Evolutionary conservation across 2,888 invertebrate genomes (phyloP).

Genomic region (Ectropis crepuscularia): DNA sequence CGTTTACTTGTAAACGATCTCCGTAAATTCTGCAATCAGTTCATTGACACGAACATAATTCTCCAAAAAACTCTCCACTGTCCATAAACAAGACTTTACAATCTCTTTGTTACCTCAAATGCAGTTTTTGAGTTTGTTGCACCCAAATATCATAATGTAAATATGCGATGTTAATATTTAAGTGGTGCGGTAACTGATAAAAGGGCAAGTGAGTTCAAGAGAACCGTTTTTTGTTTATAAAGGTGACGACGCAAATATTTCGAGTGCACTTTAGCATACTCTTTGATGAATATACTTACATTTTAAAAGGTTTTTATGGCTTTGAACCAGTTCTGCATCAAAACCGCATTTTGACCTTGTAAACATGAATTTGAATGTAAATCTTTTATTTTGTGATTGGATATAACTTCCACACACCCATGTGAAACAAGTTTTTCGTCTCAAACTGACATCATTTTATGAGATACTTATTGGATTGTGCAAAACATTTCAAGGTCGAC

Average conservation of each 20-base stretch:
- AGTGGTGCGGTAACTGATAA: conserved; percentile 11
- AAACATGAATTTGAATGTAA: neutral
- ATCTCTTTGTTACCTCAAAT: neutral
- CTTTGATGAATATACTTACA: neutral
- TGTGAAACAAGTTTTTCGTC: conserved; percentile 3
- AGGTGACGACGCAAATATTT: neutral
- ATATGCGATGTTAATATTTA: conserved; percentile 12
- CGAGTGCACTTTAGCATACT: conserved; percentile 1
- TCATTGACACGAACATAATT: neutral
- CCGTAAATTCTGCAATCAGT: neutral
- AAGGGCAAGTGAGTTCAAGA: conserved; percentile 6
- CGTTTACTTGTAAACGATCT: neutral
- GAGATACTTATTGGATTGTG: no score
- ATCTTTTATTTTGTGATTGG: neutral
- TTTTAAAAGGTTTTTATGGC: neutral
- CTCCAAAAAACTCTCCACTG: neutral
- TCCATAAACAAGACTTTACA: neutral
- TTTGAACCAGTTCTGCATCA: neutral
- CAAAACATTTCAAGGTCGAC: no score
- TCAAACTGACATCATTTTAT: neutral
- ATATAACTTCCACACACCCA: conserved; percentile 4
- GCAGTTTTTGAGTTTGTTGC: conserved; percentile 10
- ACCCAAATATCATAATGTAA: conserved; percentile 11
- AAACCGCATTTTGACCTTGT: conserved; percentile 7
- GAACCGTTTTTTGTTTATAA: neutral